These are phyloP conservation scores for Cercocebus atys DNA, from an alignment of 2,113 vertebrate species.

Conservation along the genomic window DNA sequence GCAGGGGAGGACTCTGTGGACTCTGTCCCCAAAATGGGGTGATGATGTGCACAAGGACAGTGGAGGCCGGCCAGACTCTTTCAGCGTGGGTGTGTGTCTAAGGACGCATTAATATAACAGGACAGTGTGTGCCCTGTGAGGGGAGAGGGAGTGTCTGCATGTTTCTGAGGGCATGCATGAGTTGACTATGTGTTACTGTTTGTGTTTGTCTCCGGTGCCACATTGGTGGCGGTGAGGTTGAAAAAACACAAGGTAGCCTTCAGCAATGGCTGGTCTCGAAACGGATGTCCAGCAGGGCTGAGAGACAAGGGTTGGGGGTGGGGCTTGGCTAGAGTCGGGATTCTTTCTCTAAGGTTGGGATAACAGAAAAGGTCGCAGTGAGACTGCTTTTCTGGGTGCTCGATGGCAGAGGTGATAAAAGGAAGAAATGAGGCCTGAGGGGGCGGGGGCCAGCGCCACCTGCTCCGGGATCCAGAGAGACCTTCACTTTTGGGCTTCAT, in stretches of 20 bases:
- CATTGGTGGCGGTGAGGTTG: constrained; percentile 17
- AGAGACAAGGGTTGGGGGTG: background rate
- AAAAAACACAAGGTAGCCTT: background rate
- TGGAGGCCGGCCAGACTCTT: background rate
- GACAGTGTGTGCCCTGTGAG: background rate
- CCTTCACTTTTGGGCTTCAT: background rate
- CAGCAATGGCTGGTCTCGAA: background rate
- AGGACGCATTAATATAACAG: background rate
- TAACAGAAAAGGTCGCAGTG: background rate
- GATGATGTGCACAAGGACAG: constrained; percentile 38
- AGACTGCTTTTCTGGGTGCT: background rate
- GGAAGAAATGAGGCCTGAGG: background rate
- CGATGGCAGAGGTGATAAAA: background rate
- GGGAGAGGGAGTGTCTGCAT: background rate
- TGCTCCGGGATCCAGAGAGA: background rate
- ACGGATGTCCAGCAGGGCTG: background rate
- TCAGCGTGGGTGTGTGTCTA: background rate
- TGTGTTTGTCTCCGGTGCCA: constrained; percentile 38
- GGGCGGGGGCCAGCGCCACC: background rate
- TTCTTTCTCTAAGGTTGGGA: background rate
- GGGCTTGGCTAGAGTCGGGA: background rate
- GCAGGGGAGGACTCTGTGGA: constrained; percentile 39
- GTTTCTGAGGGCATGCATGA: background rate
- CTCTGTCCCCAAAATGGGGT: constrained; percentile 56
- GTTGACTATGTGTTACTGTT: background rate